Percentiles rank a stretch among this genome's conserved stretches.
phyloP scores from a whole-genome alignment of 1,140 invertebrate species.

The Eumeta japonica region DNA sequence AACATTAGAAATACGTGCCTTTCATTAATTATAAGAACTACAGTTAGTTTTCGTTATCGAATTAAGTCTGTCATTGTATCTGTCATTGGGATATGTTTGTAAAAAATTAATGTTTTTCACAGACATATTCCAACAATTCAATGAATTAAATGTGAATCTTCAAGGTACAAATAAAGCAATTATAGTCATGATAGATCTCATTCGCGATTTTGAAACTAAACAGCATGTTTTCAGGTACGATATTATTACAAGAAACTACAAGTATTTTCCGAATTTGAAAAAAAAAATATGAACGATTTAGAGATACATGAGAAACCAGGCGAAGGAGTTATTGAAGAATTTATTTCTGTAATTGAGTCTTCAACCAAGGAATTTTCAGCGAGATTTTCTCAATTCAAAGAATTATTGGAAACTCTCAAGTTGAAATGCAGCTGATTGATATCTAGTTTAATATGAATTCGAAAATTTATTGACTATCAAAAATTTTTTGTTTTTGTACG shows the following conservation, averaged over 20 bases:
- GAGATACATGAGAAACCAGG: constrained; percentile 14
- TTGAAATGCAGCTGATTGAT: constrained; percentile 23
- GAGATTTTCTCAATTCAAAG: constrained; percentile 22
- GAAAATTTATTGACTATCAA: constrained; percentile 20
- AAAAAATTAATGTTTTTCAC: constrained; percentile 24
- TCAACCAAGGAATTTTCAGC: constrained; percentile 21
- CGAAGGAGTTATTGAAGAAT: constrained; percentile 17
- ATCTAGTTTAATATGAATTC: too few species aligned
- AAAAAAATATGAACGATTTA: constrained; percentile 11
- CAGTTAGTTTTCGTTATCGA: too few species aligned
- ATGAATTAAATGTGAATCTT: constrained; percentile 18
- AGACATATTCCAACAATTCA: constrained; percentile 21
- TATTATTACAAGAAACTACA: constrained; percentile 15
- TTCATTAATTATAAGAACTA: too few species aligned
- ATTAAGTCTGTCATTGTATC: constrained; percentile 24
- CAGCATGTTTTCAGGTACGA: constrained; percentile 16
- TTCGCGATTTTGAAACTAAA: constrained; percentile 19
- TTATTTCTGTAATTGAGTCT: constrained; percentile 19
- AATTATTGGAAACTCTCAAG: constrained; percentile 16
- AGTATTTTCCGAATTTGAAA: constrained; percentile 14
- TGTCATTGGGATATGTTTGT: constrained; percentile 20
- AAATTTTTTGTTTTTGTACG: too few species aligned
- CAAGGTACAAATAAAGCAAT: constrained; percentile 20
- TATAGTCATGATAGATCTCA: too few species aligned
- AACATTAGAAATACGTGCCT: too few species aligned